Percentiles rank a stretch among this genome's conserved stretches.
Evolutionary conservation across 2,797 vertebrate genomes (phyloP).

Genomic region (Benthosema pterotum): DNA sequence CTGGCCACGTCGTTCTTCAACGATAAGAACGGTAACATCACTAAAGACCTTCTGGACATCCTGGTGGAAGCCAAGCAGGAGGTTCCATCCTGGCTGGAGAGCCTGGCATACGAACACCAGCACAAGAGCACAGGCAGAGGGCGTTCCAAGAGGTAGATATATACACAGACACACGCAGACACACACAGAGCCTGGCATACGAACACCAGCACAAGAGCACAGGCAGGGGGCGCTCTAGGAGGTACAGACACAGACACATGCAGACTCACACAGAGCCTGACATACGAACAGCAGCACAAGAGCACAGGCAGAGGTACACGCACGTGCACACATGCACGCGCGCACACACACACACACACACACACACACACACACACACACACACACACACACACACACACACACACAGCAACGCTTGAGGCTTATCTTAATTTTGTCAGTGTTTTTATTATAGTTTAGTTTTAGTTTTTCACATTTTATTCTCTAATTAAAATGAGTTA

Average conservation of each 20-base stretch:
- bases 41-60: conserved; percentile 94
- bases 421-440: too few species aligned
- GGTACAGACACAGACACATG: conserved; percentile 65
- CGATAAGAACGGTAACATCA: conserved; percentile 93
- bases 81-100: conserved; percentile 95
- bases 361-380: not conserved
- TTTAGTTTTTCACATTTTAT: too few species aligned
- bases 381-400: too few species aligned
- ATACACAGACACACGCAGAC: not conserved
- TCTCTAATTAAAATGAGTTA: too few species aligned
- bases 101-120: conserved; percentile 93
- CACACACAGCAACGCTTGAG: too few species aligned
- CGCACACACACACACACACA: too few species aligned
- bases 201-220: conserved; percentile 94
- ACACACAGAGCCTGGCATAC: conserved; percentile 84
- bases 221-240: conserved; percentile 92
- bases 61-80: conserved; percentile 96
- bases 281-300: conserved; percentile 95
- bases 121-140: conserved; percentile 91
- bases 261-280: conserved; percentile 75
- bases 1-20: conserved; percentile 97
- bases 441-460: too few species aligned
- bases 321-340: not conserved
- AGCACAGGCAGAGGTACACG: conserved; percentile 83
- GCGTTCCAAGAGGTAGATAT: conserved; percentile 89